Evolutionary conservation across 37 sponge, comb jelly and placozoan genomes (phyloP).

Genomic region (Dysidea cf. avara): DNA sequence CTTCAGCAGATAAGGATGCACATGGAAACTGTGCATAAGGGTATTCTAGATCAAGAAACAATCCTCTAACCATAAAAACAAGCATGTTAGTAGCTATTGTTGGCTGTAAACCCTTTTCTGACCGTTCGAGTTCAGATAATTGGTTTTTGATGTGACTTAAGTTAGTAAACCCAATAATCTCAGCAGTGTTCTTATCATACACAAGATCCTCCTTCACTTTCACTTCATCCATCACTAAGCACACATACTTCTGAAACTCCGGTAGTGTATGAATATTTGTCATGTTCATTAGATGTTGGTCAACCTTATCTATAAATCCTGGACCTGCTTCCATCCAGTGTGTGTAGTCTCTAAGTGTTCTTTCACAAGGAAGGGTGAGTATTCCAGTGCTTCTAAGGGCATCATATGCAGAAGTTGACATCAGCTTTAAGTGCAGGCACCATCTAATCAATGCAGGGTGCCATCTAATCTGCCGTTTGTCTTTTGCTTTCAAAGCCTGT

Average conservation of each 20-base stretch:
- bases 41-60: slow-evolving; percentile 22
- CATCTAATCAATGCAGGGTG: slow-evolving; percentile 46
- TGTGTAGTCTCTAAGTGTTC: slow-evolving; percentile 32
- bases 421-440: slow-evolving; percentile 30
- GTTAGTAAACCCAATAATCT: slow-evolving; percentile 14
- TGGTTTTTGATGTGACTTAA: slow-evolving; percentile 22
- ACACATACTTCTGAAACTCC: slow-evolving; percentile 38
- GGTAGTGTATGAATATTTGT: slow-evolving; percentile 21
- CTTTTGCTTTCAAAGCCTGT: slow-evolving; percentile 23
- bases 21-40: slow-evolving; percentile 43
- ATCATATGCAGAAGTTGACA: slow-evolving; percentile 4
- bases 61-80: slow-evolving; percentile 28
- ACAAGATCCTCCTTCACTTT: slow-evolving; percentile 36
- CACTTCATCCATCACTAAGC: slow-evolving; percentile 36
- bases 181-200: slow-evolving; percentile 19
- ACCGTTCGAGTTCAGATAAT: slow-evolving; percentile 21
- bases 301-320: slow-evolving; percentile 28
- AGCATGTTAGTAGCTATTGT: slow-evolving; percentile 37
- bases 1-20: slow-evolving; percentile 7
- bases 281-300: slow-evolving; percentile 10
- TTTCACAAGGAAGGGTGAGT: slow-evolving; percentile 14
- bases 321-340: slow-evolving; percentile 19
- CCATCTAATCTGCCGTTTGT: slow-evolving; percentile 40
- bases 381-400: slow-evolving; percentile 11
- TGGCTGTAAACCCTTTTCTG: neutral